These are phyloP conservation scores for Emberiza fucata DNA, from an alignment of 2,113 vertebrate genomes.

Conservation along the genomic window DNA sequence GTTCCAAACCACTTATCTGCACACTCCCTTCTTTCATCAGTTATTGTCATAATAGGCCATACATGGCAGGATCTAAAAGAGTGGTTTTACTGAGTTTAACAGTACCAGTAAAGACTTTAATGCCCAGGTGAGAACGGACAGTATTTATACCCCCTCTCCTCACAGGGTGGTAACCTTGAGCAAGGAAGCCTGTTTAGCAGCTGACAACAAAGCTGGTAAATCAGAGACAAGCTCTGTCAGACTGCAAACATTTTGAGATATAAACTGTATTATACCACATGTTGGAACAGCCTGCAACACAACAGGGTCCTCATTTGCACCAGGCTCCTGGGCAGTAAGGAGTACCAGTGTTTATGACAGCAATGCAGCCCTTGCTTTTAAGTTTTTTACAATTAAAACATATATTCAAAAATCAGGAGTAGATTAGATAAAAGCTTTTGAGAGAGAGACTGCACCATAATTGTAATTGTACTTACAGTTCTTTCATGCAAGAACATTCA, in stretches of 20 bases:
- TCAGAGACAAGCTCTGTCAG: not conserved
- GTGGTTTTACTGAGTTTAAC: not conserved
- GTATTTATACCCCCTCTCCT: not conserved
- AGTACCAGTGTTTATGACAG: not conserved
- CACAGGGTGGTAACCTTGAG: not conserved
- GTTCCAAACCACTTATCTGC: not conserved
- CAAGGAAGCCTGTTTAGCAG: not conserved
- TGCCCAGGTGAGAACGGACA: not conserved
- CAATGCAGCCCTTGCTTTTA: not conserved
- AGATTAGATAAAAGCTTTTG: not conserved
- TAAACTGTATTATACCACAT: not conserved
- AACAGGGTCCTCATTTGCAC: not conserved
- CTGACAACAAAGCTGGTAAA: not conserved
- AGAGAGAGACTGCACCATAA: not conserved
- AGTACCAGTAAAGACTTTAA: not conserved
- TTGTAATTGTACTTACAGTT: not conserved
- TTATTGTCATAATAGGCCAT: not conserved
- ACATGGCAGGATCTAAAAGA: not conserved
- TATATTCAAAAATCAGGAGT: not conserved
- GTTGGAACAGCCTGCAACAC: not conserved
- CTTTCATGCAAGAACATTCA: not conserved
- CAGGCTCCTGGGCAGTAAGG: not conserved
- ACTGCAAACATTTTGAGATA: not conserved
- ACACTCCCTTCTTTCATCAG: not conserved
- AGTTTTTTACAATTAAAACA: not conserved